These are phyloP conservation scores for Brachionichthys hirsutus DNA, from an alignment of 2,113 vertebrate species.

Conservation along the genomic window DNA sequence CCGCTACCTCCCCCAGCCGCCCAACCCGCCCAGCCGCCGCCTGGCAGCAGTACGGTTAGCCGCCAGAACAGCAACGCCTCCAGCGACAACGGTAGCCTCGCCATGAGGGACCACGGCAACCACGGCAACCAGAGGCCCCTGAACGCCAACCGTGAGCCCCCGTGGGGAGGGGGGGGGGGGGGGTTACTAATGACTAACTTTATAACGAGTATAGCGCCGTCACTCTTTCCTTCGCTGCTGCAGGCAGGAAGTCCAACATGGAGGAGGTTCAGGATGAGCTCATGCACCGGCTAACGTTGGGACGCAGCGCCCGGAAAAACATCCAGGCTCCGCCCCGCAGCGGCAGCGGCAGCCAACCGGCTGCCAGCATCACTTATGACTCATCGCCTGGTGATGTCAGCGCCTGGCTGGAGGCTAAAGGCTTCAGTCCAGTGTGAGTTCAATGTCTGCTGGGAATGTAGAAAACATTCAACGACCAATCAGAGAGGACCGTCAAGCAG, in stretches of 20 bases:
- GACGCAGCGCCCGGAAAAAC: constrained; percentile 89
- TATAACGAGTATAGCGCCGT: too few species aligned
- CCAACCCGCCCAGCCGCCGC: constrained; percentile 23
- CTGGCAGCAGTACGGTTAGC: constrained; percentile 62
- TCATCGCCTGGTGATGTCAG: constrained; percentile 86
- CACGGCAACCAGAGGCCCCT: constrained; percentile 73
- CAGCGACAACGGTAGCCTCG: constrained; percentile 75
- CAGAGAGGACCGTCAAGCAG: too few species aligned
- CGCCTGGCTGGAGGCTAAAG: constrained; percentile 88
- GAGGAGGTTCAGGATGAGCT: constrained; percentile 97
- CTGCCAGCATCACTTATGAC: constrained; percentile 84
- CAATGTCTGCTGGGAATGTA: too few species aligned
- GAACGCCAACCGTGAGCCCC: constrained; percentile 68
- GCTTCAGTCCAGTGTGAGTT: constrained; percentile 92
- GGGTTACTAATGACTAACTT: too few species aligned
- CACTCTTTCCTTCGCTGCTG: background rate
- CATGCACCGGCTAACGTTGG: constrained; percentile 89
- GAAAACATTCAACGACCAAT: too few species aligned
- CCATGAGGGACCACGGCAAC: constrained; percentile 80
- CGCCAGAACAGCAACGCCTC: constrained; percentile 83
- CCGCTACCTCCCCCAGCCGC: constrained; percentile 71
- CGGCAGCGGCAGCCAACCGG: constrained; percentile 52
- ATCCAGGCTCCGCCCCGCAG: constrained; percentile 80
- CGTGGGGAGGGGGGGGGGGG: too few species aligned
- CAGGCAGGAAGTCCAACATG: constrained; percentile 96